Evolutionary conservation across 53 echinoderm and acorn worm genomes (phyloP).

Genomic region (Arbacia lixula): DNA sequence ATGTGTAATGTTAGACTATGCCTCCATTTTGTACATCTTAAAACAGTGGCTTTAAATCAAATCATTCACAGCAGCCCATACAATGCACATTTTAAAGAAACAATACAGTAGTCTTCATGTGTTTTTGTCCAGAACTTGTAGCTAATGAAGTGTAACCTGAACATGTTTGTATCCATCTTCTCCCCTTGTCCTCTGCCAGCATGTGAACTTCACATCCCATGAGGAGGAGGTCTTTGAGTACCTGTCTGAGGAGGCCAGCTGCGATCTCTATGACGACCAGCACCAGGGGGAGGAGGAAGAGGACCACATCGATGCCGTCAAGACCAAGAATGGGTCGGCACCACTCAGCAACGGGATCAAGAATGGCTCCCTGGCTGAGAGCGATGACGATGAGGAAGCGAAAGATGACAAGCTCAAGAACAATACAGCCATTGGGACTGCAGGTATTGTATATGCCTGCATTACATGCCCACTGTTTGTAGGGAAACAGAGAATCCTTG

Average conservation of each 20-base stretch:
- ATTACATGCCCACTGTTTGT: too few species aligned
- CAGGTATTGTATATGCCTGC: too few species aligned
- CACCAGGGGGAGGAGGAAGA: constrained; percentile 56
- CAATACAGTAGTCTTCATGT: too few species aligned
- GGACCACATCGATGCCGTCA: constrained; percentile 52
- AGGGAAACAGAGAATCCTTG: too few species aligned
- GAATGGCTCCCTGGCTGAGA: constrained; percentile 38
- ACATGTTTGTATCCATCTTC: too few species aligned
- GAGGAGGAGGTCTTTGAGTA: constrained; percentile 66
- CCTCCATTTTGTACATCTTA: too few species aligned
- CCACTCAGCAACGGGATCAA: neutral
- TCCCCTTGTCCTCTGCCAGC: neutral
- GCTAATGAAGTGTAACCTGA: too few species aligned
- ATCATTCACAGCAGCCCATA: too few species aligned
- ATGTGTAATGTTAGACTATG: too few species aligned
- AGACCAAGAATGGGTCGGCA: constrained; percentile 46
- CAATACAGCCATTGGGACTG: constrained; percentile 18
- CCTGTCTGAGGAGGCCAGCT: constrained; percentile 63
- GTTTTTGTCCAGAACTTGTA: too few species aligned
- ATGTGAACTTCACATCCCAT: constrained; percentile 26
- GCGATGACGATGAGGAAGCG: constrained; percentile 50
- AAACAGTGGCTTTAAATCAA: too few species aligned
- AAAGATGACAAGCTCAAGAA: constrained; percentile 8
- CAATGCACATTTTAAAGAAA: too few species aligned
- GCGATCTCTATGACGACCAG: constrained; percentile 53